These are phyloP conservation scores for Torymus texanus DNA, from an alignment of 2,888 invertebrate species.

Conservation along the genomic window DNA sequence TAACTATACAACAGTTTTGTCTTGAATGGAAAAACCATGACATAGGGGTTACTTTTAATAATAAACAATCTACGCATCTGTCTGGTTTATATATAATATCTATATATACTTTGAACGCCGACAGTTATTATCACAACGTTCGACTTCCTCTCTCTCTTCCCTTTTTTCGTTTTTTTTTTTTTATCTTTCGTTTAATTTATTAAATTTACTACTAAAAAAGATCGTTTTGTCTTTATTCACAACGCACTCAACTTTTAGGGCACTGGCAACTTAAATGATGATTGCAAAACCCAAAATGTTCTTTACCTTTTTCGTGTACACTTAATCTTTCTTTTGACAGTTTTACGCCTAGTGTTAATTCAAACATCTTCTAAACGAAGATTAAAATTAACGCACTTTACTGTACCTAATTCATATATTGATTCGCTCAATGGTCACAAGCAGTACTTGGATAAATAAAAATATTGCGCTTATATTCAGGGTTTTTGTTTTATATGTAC, in stretches of 20 bases:
- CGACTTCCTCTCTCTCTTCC: not conserved
- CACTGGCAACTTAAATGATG: constrained; percentile 33
- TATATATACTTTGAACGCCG: constrained; percentile 36
- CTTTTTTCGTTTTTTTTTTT: constrained; percentile 28
- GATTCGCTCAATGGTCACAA: constrained; percentile 49
- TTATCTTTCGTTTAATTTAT: constrained; percentile 26
- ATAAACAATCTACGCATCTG: constrained; percentile 38
- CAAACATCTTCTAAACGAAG: constrained; percentile 38
- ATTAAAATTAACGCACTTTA: constrained; percentile 46
- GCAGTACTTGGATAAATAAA: constrained; percentile 56
- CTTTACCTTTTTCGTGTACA: constrained; percentile 58
- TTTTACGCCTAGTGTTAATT: constrained; percentile 57
- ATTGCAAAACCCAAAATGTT: constrained; percentile 38
- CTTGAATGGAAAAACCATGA: constrained; percentile 45
- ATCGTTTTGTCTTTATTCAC: constrained; percentile 9
- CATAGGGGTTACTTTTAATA: constrained; percentile 33
- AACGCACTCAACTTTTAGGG: constrained; percentile 20
- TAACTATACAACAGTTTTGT: constrained; percentile 52
- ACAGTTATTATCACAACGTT: constrained; percentile 17
- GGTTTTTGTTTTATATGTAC: constrained; percentile 69
- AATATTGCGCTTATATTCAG: constrained; percentile 61
- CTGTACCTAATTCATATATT: constrained; percentile 29
- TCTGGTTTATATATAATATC: not conserved
- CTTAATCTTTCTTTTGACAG: constrained; percentile 57
- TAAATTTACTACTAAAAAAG: constrained; percentile 43